Base-by-base conservation (phyloP, 2,113 vertebrate species). In the Pseudonaja textilis region DNA sequence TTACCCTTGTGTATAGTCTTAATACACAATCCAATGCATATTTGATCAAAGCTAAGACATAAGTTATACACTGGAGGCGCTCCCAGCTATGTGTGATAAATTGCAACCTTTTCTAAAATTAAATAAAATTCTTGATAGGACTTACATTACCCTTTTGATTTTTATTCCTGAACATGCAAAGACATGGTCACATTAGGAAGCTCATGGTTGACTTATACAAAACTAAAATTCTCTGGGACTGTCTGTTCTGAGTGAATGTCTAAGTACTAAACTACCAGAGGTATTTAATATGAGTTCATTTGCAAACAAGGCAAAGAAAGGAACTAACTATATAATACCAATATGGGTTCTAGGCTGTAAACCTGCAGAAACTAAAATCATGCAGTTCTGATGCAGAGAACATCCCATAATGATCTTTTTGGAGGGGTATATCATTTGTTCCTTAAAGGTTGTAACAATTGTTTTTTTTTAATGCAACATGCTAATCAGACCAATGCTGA, bases 361-460 rank as follows among this genome's bases (percentile, higher is more conserved):
- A 89, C 34, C 29, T 81, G 12, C 50, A 92, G 18, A 52, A 50
- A 93, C 89, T 92, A 94, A 91, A 94, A 93, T 93, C 94, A 93
- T 86, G 88, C 93, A 96, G 95, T 95, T 94, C 90, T 54, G 87
- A 22, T 88, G 1, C 69, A 95, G 96, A 96, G 96, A 95, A 97
- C 97, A 95, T 95, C 90, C 93, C 93, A 91, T 57, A 22, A 0
- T 93, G 92, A 69, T 96, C 91, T 90, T 96, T 96, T 91, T 94
- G 22, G 56, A 25, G 23, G 3, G 95, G 93, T 95, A 12, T 93
- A 89, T 90, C 57, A 5, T 57, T 92, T 42, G n/a, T 93, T 90
- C 90, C 87, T 92, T 93, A 61, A 81, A 81, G 5, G 0, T 42
- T 20, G 95, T 93, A 96, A 96, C 93, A 93, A 96, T 96, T 39